Conservation (phyloP, 2,888 invertebrate species). For the Zeuzera pyrina region DNA sequence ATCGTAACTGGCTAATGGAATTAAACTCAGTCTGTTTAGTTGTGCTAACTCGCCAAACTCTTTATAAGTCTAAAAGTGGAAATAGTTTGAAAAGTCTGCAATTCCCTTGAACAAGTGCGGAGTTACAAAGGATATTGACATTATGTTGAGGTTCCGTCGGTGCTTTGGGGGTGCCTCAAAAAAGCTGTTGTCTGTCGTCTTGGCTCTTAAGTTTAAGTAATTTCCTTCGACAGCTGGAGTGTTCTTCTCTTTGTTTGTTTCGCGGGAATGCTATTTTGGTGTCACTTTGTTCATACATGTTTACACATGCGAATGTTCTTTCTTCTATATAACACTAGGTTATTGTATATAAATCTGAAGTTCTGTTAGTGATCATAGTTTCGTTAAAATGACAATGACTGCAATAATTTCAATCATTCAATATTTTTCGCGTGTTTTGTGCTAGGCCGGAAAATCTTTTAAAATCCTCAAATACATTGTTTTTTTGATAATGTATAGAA, state of each 20-base stretch:
- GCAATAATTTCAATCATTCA: no score
- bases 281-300: no score
- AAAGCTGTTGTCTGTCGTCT: constrained; percentile 32
- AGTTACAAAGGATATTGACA: constrained; percentile 26
- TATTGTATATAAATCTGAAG: no score
- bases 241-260: constrained; percentile 30
- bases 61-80: constrained; percentile 10
- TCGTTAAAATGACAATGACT: no score
- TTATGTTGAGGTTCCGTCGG: constrained; percentile 22
- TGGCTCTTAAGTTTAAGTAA: constrained; percentile 35
- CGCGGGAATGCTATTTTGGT: constrained; percentile 14
- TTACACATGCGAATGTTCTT: no score
- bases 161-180: constrained; percentile 18
- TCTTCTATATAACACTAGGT: no score
- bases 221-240: constrained; percentile 38
- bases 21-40: constrained; percentile 32
- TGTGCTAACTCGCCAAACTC: constrained; percentile 10
- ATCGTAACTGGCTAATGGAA: constrained; percentile 37
- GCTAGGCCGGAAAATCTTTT: no score
- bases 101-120: constrained; percentile 16
- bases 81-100: constrained; percentile 14
- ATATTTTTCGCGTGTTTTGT: no score
- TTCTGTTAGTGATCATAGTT: no score
- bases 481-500: no score
- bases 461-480: no score